These are phyloP conservation scores for Zosterops lateralis DNA, from an alignment of 2,113 vertebrate genomes.

Conservation along the genomic window DNA sequence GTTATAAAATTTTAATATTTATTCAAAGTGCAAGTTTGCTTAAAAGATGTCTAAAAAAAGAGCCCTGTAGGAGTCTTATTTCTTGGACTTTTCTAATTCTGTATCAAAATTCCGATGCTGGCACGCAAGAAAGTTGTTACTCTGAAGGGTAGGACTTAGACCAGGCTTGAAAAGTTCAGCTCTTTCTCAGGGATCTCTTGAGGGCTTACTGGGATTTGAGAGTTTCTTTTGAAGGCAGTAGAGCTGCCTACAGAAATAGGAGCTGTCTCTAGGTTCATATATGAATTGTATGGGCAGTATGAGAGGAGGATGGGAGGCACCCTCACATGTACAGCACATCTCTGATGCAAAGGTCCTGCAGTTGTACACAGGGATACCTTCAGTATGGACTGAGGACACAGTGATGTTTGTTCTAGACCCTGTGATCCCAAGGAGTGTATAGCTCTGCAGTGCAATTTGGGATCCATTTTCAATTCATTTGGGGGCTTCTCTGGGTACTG, in stretches of 20 bases:
- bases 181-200: not conserved
- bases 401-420: not conserved
- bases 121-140: not conserved
- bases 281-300: accelerated
- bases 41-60: not conserved
- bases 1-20: constrained; percentile 8
- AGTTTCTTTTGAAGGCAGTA: not conserved
- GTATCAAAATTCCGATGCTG: not conserved
- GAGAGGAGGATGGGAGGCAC: not conserved
- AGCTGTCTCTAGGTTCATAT: not conserved
- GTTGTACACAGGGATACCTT: not conserved
- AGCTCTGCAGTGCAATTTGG: not conserved
- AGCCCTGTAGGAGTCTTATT: not conserved
- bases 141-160: not conserved
- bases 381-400: not conserved
- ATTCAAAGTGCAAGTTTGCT: not conserved
- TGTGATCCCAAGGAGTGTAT: not conserved
- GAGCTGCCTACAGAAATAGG: not conserved
- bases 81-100: constrained; percentile 3
- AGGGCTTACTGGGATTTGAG: not conserved
- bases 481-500: not conserved
- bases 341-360: not conserved
- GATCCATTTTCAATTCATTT: not conserved
- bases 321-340: not conserved
- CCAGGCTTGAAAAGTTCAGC: not conserved